phyloP scores from a whole-genome alignment of 2,888 invertebrate species.

The Odontothrips loti region DNA sequence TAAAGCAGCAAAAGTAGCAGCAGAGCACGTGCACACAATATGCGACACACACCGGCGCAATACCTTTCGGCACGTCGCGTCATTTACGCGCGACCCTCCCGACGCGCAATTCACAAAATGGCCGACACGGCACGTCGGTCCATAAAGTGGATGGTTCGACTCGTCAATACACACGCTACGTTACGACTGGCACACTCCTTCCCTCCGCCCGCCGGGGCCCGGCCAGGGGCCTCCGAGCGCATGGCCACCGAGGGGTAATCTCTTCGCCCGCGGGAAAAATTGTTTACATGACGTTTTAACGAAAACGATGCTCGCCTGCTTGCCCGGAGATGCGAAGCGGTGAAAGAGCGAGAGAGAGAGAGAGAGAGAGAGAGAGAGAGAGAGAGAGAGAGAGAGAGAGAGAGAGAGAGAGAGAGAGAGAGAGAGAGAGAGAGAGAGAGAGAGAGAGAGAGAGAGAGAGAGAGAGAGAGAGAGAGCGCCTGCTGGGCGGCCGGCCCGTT shows the following conservation, averaged over 20 bases:
- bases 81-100: background rate
- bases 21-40: too few species aligned
- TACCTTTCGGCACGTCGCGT: background rate
- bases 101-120: background rate
- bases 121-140: background rate
- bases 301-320: too few species aligned
- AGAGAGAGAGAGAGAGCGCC: background rate
- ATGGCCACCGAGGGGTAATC: too few species aligned
- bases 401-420: background rate
- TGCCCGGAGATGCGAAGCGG: too few species aligned
- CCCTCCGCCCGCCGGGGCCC: conserved; percentile 30
- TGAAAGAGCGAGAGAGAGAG: conserved; percentile 27
- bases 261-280: too few species aligned
- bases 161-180: conserved; percentile 3
- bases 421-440: conserved; percentile 14
- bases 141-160: background rate
- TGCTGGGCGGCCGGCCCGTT: background rate
- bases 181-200: conserved; percentile 33
- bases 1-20: too few species aligned
- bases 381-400: conserved; percentile 32
- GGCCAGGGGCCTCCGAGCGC: conserved; percentile 29
- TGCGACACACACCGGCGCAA: too few species aligned
- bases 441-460: background rate
- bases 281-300: too few species aligned
- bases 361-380: conserved; percentile 32